These are phyloP conservation scores for Ditylenchus weischeri DNA, from an alignment of 2,888 invertebrate genomes.

Conservation along the genomic window DNA sequence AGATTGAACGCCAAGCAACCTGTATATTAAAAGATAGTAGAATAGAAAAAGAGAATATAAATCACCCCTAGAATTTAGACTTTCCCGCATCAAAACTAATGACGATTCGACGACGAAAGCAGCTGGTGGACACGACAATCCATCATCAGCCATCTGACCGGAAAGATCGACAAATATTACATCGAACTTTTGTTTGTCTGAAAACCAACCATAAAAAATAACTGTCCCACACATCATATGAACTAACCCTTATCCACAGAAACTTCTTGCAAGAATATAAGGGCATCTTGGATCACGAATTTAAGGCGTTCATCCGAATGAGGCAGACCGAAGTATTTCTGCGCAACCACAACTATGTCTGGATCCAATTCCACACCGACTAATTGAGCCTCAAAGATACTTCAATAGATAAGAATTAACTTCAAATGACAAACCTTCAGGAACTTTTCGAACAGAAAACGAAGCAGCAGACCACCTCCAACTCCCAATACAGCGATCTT, in stretches of 20 bases:
- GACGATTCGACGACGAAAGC: conserved; percentile 73
- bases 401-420: background rate
- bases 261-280: conserved; percentile 22
- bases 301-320: conserved; percentile 47
- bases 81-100: conserved; percentile 67
- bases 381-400: conserved; percentile 33
- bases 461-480: conserved; percentile 85
- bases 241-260: background rate
- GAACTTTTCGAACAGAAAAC: conserved; percentile 74
- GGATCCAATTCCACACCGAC: conserved; percentile 83
- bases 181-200: conserved; percentile 63
- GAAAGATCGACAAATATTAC: conserved; percentile 87
- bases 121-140: conserved; percentile 87
- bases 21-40: conserved; percentile 19
- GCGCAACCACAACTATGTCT: conserved; percentile 77
- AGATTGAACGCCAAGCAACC: conserved; percentile 49
- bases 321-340: conserved; percentile 72
- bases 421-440: conserved; percentile 63
- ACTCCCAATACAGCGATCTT: conserved; percentile 72
- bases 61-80: conserved; percentile 67
- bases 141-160: conserved; percentile 66
- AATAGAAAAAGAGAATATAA: background rate
- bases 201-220: background rate
- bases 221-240: background rate
- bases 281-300: conserved; percentile 56